Evolutionary conservation across 2,113 vertebrate species (phyloP), one percentile per base, ranked within the genome.

Genomic region (Oreochromis aureus): DNA sequence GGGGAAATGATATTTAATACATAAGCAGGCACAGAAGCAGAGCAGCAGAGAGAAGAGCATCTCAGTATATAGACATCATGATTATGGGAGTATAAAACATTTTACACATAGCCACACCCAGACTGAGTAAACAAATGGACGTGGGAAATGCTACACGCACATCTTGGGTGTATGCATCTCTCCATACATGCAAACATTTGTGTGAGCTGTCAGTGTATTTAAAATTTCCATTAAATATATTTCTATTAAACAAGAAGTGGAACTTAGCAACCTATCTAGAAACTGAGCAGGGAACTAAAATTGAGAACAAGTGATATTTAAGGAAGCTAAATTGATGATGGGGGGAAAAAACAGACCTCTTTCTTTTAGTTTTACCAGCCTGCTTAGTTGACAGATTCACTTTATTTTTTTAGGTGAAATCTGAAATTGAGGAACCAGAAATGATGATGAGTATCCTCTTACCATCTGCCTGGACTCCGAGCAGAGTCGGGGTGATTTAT

Each of bases 381-480:
- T 15, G 15, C 4, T 44, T 6, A 39, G 80, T 83, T 80, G 86
- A 83, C 22, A 80, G 22, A 30, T 79, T 83, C 7, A 27, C 7
- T 82, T 73, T 11, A 58, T 66, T 84, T 82, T 12, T 39, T 10
- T 22, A 24, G 34, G 5, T 85, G 8, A 36, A 73, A 41, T 6
- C 3, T 55, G n/a, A 63, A 22, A 87, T 7, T 76, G 15, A 55
- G 81, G 56, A 87, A 83, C 3, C 12, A 27, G 51, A 24, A 66
- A 27, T 32, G 84, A 11, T 6, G 3, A 6, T 4, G 32, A 41
- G 16, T 12, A 8, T 48, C 80, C 61, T 76, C 89, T 90, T 59
- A 94, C 95, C 88, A 16, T 81, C 24, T 92, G 84, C 86, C 82
- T 93, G 88, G 94, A 88, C 11, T 24, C 58, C 3, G 92, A 61